A percentile compares a stretch with the other conserved stretches of the same genome.
These are phyloP conservation scores for Muscidifurax raptorellus DNA, from an alignment of 1,140 invertebrate genomes.

Conservation along the genomic window DNA sequence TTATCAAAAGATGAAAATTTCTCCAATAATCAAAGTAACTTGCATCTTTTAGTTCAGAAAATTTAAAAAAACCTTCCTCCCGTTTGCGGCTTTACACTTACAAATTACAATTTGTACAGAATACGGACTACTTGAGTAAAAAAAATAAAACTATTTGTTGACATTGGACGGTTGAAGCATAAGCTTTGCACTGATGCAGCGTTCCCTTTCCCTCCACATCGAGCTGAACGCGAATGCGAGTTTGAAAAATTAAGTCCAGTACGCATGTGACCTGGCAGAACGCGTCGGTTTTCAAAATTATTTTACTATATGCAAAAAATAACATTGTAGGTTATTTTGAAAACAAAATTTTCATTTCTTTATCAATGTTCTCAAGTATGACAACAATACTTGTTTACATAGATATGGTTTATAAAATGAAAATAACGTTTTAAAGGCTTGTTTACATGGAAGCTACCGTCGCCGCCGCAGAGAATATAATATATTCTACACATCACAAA, in stretches of 20 bases:
- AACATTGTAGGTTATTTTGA: no score
- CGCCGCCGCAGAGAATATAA: not conserved
- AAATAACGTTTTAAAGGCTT: not conserved
- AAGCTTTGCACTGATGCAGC: conserved; percentile 8
- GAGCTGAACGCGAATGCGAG: not conserved
- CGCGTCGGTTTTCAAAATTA: not conserved
- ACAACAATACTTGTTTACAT: no score
- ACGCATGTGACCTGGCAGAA: not conserved
- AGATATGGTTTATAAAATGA: not conserved
- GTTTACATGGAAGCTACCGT: not conserved
- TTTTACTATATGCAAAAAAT: not conserved
- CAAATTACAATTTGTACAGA: conserved; percentile 3
- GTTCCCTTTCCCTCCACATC: conserved; percentile 3
- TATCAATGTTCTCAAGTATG: not conserved
- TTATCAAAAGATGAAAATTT: conserved; percentile 26
- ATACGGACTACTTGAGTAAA: not conserved
- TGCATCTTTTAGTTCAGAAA: not conserved
- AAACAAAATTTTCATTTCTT: not conserved
- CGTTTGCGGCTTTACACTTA: not conserved
- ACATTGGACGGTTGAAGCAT: conserved; percentile 45
- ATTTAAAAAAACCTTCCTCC: not conserved
- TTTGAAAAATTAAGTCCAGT: conserved; percentile 33
- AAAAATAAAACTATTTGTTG: conserved; percentile 43
- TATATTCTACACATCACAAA: not conserved
- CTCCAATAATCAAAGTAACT: not conserved